Evolutionary conservation across 2,113 vertebrate genomes (phyloP).

Genomic region (Chiloscyllium plagiosum): DNA sequence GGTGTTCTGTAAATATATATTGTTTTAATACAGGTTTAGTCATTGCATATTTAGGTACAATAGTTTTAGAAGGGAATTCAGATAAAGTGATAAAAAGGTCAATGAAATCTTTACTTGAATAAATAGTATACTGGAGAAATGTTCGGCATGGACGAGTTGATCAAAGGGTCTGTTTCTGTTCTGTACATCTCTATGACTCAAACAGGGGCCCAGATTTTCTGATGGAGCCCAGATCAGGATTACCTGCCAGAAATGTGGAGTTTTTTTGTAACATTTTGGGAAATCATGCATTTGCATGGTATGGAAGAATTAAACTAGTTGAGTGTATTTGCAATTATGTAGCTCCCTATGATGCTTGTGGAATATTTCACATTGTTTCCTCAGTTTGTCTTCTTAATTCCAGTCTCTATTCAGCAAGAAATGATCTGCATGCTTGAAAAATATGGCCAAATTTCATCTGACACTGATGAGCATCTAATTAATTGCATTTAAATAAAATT

Average conservation of each 20-base stretch:
- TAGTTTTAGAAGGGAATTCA: not conserved
- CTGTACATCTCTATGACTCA: too few species aligned
- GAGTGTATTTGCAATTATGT: not conserved
- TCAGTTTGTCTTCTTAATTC: not conserved
- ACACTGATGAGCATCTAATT: not conserved
- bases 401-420: not conserved
- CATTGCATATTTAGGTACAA: not conserved
- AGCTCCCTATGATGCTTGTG: not conserved
- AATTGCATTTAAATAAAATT: not conserved
- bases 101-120: too few species aligned
- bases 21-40: not conserved
- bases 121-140: too few species aligned
- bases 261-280: not conserved
- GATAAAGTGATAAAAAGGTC: too few species aligned
- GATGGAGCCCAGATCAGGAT: too few species aligned
- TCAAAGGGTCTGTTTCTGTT: too few species aligned
- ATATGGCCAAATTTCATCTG: not conserved
- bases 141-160: too few species aligned
- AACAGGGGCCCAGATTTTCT: too few species aligned
- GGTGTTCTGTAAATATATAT: too few species aligned
- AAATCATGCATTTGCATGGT: not conserved
- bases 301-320: not conserved
- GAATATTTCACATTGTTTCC: not conserved
- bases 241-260: too few species aligned
- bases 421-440: not conserved